Evolutionary conservation across 1,140 invertebrate genomes (phyloP).

Genomic region (Drosophila sp.): DNA sequence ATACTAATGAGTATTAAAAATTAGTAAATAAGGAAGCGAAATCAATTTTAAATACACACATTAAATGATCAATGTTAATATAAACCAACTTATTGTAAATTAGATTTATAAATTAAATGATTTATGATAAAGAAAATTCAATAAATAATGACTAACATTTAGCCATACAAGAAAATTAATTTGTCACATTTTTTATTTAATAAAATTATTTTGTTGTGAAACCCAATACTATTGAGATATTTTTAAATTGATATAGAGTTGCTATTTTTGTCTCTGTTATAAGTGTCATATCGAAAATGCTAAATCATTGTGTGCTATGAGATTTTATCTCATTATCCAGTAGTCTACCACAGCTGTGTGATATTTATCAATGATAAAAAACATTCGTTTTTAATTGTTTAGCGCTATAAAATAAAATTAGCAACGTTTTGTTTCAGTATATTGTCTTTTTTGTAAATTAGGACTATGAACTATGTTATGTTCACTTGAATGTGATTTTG

Average conservation of each 20-base stretch:
- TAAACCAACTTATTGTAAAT: not conserved
- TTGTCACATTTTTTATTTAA: too few species aligned
- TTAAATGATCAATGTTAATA: not conserved
- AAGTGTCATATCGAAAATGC: slow-evolving; percentile 16
- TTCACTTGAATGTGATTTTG: slow-evolving; percentile 31
- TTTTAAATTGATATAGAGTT: not conserved
- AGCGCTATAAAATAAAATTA: slow-evolving; percentile 64
- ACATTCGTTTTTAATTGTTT: slow-evolving; percentile 48
- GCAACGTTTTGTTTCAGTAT: slow-evolving; percentile 54
- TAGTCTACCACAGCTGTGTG: slow-evolving; percentile 44
- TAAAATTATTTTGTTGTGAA: too few species aligned
- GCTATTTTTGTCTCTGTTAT: slow-evolving; percentile 3
- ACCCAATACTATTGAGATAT: not conserved
- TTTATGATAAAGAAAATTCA: too few species aligned
- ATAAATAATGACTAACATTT: too few species aligned
- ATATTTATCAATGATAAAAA: slow-evolving; percentile 17
- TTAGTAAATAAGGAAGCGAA: not conserved
- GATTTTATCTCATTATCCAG: slow-evolving; percentile 36
- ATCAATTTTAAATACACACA: not conserved
- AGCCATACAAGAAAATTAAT: too few species aligned
- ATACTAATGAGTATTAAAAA: too few species aligned
- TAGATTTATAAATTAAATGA: too few species aligned
- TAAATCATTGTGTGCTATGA: slow-evolving; percentile 21
- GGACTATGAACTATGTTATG: slow-evolving; percentile 25
- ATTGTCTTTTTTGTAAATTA: slow-evolving; percentile 58